These are phyloP conservation scores for Patella depressa DNA, from an alignment of 2,888 invertebrate species.

Conservation along the genomic window DNA sequence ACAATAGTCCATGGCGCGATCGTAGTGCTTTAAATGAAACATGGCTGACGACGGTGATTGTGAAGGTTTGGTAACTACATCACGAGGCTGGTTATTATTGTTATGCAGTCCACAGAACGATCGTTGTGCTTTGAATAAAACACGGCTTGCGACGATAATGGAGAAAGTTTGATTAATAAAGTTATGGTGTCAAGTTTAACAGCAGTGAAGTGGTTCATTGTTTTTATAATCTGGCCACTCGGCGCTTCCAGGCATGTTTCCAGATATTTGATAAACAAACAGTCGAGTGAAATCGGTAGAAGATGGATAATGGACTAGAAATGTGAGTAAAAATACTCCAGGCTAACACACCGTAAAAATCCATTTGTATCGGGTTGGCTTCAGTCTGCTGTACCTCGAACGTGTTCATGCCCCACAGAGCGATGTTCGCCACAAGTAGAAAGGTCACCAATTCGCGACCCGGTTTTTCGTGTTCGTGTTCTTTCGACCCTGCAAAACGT, in stretches of 20 bases:
- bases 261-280: slow-evolving; percentile 96
- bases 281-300: slow-evolving; percentile 93
- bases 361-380: slow-evolving; percentile 91
- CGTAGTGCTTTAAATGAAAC: too few species aligned
- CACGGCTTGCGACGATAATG: too few species aligned
- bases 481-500: slow-evolving; percentile 88
- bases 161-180: too few species aligned
- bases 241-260: slow-evolving; percentile 83
- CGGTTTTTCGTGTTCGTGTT: slow-evolving; percentile 94
- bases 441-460: slow-evolving; percentile 96
- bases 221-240: neutral
- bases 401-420: slow-evolving; percentile 96
- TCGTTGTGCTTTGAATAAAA: too few species aligned
- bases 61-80: too few species aligned
- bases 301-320: slow-evolving; percentile 93
- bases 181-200: too few species aligned
- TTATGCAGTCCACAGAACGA: too few species aligned
- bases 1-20: too few species aligned
- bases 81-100: too few species aligned
- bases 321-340: slow-evolving; percentile 95
- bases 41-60: too few species aligned
- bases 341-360: slow-evolving; percentile 92
- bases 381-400: slow-evolving; percentile 89
- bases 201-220: too few species aligned
- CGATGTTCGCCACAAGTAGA: slow-evolving; percentile 93